A percentile compares a stretch with the other conserved stretches of the same genome.
Evolutionary conservation across 2,797 vertebrate species (phyloP).

Genomic region (Philypnodon macrostomus): DNA sequence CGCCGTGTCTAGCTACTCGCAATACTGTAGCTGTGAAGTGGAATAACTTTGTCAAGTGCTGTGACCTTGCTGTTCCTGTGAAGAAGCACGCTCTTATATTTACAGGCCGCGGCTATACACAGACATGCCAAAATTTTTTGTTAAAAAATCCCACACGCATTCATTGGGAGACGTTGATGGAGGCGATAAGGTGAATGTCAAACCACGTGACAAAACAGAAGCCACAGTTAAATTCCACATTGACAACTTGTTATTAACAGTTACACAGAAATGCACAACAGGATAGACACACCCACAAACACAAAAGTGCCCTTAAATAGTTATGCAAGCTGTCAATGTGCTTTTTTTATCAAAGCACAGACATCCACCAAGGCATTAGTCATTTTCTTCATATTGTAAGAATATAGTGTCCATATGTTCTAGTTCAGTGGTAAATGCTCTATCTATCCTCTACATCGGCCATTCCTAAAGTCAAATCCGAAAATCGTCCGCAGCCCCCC

Average conservation of each 20-base stretch:
- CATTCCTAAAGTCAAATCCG: no score
- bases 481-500: no score
- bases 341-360: no score
- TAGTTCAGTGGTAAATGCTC: no score
- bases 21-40: constrained; percentile 31
- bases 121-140: constrained; percentile 3
- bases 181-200: neutral
- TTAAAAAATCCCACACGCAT: neutral
- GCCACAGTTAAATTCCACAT: constrained; percentile 18
- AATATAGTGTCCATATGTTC: no score
- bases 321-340: neutral
- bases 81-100: constrained; percentile 24
- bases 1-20: constrained; percentile 4
- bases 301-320: neutral
- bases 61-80: constrained; percentile 38
- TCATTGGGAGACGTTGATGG: constrained; percentile 3
- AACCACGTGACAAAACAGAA: neutral
- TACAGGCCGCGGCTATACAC: neutral
- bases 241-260: constrained; percentile 30
- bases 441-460: no score
- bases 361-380: no score
- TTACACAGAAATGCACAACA: neutral
- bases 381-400: no score
- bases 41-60: constrained; percentile 33
- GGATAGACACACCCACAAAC: constrained; percentile 19